Percentiles rank a stretch among this genome's conserved stretches.
phyloP scores from a whole-genome alignment of 2,888 invertebrate species.

The Leucozona laternaria region DNA sequence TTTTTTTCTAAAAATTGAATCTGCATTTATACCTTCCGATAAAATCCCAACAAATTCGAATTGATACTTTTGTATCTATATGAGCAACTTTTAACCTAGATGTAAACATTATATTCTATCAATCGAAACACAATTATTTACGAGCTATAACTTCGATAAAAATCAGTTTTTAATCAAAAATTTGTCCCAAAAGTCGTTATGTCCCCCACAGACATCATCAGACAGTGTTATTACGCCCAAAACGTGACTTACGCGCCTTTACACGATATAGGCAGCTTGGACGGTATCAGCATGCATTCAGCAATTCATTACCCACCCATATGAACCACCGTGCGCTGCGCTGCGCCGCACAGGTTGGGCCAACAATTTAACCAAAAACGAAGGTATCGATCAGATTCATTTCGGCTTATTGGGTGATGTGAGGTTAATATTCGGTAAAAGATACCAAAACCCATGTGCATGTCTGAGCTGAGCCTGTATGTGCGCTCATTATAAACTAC shows the following conservation, averaged over 20 bases:
- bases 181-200: slow-evolving; percentile 35
- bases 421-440: slow-evolving; percentile 56
- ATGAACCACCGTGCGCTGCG: too few species aligned
- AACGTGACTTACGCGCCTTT: slow-evolving; percentile 44
- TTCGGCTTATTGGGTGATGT: slow-evolving; percentile 17
- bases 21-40: too few species aligned
- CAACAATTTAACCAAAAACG: slow-evolving; percentile 13
- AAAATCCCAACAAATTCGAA: not conserved
- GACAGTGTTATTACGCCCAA: slow-evolving; percentile 24
- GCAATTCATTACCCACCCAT: slow-evolving; percentile 45
- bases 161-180: slow-evolving; percentile 43
- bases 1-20: too few species aligned
- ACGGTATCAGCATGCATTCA: too few species aligned
- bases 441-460: slow-evolving; percentile 32
- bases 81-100: not conserved
- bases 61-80: slow-evolving; percentile 13
- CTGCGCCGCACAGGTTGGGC: slow-evolving; percentile 31
- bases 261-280: not conserved
- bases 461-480: slow-evolving; percentile 18
- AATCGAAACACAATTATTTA: slow-evolving; percentile 43
- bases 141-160: slow-evolving; percentile 37
- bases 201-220: slow-evolving; percentile 32
- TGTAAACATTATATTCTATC: not conserved
- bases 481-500: slow-evolving; percentile 38
- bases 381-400: slow-evolving; percentile 58